phyloP scores from a whole-genome alignment of 2,797 vertebrate species.

The Rhinella marina region DNA sequence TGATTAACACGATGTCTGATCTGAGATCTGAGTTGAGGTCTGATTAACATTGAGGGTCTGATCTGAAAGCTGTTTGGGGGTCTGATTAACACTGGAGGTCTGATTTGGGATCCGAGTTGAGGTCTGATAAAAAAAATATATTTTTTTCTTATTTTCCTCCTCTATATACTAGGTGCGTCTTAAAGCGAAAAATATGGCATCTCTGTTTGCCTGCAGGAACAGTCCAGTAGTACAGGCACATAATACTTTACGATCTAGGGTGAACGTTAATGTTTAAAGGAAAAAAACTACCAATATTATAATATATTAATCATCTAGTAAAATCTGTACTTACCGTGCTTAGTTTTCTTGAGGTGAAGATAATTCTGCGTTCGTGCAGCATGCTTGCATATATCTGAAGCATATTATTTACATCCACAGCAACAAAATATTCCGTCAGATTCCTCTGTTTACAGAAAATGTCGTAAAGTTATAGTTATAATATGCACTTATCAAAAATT shows the following conservation, averaged over 20 bases:
- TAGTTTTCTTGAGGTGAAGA: conserved; percentile 97
- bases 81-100: too few relatives aligned
- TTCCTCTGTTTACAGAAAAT: conserved; percentile 84
- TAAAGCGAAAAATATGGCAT: too few relatives aligned
- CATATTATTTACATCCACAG: conserved; percentile 98
- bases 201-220: neutral
- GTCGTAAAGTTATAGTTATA: conserved; percentile 17
- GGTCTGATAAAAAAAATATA: too few relatives aligned
- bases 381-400: conserved; percentile 96
- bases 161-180: too few relatives aligned
- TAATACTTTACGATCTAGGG: too few relatives aligned
- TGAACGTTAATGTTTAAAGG: too few relatives aligned
- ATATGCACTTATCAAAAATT: neutral
- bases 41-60: too few relatives aligned
- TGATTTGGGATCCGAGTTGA: too few relatives aligned
- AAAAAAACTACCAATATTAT: neutral
- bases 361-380: conserved; percentile 94
- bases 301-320: neutral
- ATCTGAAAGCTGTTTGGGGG: too few relatives aligned
- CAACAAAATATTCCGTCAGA: conserved; percentile 98
- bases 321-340: conserved; percentile 92
- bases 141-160: too few relatives aligned
- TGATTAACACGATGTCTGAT: too few relatives aligned
- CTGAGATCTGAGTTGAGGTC: too few relatives aligned
- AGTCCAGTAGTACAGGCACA: neutral